Conservation (phyloP, 2,113 vertebrate species). For the Pangasianodon gigas region DNA sequence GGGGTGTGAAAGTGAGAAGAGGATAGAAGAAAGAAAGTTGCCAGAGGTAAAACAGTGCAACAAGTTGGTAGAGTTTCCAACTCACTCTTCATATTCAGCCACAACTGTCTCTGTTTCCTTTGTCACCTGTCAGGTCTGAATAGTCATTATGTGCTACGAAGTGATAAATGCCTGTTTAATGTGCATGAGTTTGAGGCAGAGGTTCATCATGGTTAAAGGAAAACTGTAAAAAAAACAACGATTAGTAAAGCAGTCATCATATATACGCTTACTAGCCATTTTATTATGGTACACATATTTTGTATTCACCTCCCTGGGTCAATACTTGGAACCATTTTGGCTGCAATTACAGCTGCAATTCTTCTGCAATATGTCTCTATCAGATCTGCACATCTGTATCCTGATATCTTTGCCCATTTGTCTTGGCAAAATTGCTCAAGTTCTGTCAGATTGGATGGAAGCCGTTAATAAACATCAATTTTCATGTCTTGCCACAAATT, state of each 20-base stretch:
- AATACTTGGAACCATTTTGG: neutral
- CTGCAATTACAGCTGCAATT: neutral
- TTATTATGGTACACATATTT: neutral
- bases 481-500: neutral
- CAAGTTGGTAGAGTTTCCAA: neutral
- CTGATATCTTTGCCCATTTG: neutral
- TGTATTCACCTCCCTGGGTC: neutral
- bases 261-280: neutral
- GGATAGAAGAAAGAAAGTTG: neutral
- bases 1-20: neutral
- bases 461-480: neutral
- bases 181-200: neutral
- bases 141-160: constrained; percentile 32
- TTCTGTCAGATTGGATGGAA: neutral
- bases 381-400: neutral
- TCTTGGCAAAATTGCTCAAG: neutral
- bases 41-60: constrained; percentile 3
- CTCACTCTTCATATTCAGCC: neutral
- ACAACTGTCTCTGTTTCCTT: constrained; percentile 21
- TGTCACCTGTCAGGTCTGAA: constrained; percentile 13
- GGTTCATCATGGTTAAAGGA: neutral
- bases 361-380: neutral
- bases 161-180: neutral
- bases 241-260: neutral
- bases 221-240: neutral